Conservation (phyloP, 2,888 invertebrate species). For the Theretra japonica region DNA sequence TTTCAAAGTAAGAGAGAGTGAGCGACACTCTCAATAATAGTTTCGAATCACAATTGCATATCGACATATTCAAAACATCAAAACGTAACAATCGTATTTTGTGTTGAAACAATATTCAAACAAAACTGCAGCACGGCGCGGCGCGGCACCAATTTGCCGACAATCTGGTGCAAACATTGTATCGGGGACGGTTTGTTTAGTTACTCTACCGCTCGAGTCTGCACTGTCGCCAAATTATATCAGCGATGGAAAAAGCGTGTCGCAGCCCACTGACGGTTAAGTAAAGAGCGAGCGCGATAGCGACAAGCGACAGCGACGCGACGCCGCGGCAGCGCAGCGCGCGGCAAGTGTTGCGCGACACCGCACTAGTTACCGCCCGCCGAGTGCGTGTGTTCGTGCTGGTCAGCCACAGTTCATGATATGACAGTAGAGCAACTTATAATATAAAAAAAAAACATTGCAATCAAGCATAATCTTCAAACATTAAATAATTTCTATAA, state of each 20-base stretch:
- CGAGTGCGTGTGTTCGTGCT: not conserved
- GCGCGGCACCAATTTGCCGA: not conserved
- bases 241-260: not conserved
- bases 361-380: not conserved
- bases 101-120: not conserved
- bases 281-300: not conserved
- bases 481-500: too few species aligned
- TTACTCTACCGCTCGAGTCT: not conserved
- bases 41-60: too few species aligned
- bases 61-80: too few species aligned
- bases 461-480: too few species aligned
- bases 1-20: too few species aligned
- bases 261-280: not conserved
- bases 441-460: not conserved
- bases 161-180: not conserved
- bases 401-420: not conserved
- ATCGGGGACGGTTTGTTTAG: not conserved
- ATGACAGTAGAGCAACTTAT: not conserved
- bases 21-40: too few species aligned
- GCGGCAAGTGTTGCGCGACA: not conserved
- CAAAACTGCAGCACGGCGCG: not conserved
- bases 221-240: not conserved
- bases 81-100: too few species aligned
- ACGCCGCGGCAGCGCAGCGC: slow-evolving; percentile 2
- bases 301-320: not conserved